Evolutionary conservation across 1,140 invertebrate genomes (phyloP), one percentile per base, ranked within the genome.

Genomic region (Dufourea novaeangliae): DNA sequence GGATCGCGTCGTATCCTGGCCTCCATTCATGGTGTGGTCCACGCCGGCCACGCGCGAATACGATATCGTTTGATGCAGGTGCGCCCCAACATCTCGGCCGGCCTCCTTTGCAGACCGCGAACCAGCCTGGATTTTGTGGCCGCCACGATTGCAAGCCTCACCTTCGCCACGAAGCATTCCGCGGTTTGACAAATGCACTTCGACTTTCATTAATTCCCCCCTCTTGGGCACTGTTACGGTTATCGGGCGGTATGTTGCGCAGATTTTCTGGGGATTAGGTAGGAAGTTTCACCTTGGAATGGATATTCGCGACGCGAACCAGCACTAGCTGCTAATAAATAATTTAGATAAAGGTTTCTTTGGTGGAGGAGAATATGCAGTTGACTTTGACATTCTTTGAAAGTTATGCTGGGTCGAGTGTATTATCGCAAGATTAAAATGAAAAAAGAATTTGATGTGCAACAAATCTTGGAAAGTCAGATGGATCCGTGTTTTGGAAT

Each of bases 21-120:
- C 41, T 25, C 73, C 82, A 80, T 84, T 84, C 82, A 84, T 72
- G 63, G 52, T 64, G 71, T 72, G 72, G 62, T 54, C 81, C 29
- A 11, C 46, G 71, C 39, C 44, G 61, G 72, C 83, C 78, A 84
- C 83, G 83, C 83, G 82, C 82, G 83, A 80, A 84, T 84, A 84
- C 78, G 82, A 84, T 84, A 84, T 84, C 83, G 63, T 69, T 57
- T 39, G 62, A 52, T 74, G 78, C 83, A 84, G 82, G 83, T 84
- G 82, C 66, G 56, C 68, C 46, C 44, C 66, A 34, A 17, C 37
- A n/a, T 37, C 39, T 39, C 37, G 20, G 29, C 25, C 52, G n/a
- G n/a, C 34, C 50, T 61, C 41, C 69, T 72, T 62, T n/a, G 44
- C 57, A 34, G 5, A 14, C 44, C 57, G 69, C 75, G 75, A 76